A percentile compares a stretch with the other conserved stretches of the same genome.
Conservation (phyloP, 2,888 invertebrate species). For the Spodoptera picta region DNA sequence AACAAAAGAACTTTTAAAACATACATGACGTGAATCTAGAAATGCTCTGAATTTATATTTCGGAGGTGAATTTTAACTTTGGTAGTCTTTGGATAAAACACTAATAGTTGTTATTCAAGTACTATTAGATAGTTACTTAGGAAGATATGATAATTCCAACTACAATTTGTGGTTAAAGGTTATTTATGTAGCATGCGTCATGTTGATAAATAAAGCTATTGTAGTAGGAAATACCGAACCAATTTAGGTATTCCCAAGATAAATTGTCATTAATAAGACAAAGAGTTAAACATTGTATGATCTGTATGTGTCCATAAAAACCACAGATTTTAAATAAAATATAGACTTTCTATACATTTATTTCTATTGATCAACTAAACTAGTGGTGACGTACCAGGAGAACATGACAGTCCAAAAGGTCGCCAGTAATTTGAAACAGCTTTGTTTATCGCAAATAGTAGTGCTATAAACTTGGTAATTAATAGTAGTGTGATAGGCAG, state of each 20-base stretch:
- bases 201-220: constrained; percentile 22
- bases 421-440: constrained; percentile 9
- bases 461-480: constrained; percentile 41
- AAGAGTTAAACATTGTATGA: background rate
- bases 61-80: no score
- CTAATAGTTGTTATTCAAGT: no score
- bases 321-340: background rate
- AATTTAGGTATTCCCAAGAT: constrained; percentile 24
- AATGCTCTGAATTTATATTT: no score
- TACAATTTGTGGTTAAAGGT: no score
- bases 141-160: no score
- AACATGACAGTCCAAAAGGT: constrained; percentile 4
- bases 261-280: constrained; percentile 14
- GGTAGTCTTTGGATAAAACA: no score
- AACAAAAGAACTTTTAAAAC: no score
- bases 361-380: background rate
- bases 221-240: constrained; percentile 15
- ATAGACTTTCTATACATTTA: no score
- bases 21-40: no score
- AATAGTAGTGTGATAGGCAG: constrained; percentile 27
- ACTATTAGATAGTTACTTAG: no score
- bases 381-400: constrained; percentile 14
- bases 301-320: background rate
- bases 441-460: constrained; percentile 39
- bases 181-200: background rate